These are phyloP conservation scores for Micrasema minimum DNA, from an alignment of 1,140 invertebrate species.

Conservation along the genomic window DNA sequence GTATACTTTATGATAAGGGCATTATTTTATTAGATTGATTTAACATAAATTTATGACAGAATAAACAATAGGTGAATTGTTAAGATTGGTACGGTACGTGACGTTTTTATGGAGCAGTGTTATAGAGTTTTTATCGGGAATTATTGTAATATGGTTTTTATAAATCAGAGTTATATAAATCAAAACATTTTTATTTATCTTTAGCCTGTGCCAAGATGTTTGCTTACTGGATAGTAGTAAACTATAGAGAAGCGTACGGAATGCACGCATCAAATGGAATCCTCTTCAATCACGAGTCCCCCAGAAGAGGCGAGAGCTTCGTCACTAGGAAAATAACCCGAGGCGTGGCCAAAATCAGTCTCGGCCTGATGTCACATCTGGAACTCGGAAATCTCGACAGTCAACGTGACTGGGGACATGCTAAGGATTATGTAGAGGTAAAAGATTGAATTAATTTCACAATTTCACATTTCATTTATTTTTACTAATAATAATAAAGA, in stretches of 20 bases:
- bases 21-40: too few relatives aligned
- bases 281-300: constrained; percentile 99
- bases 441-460: too few relatives aligned
- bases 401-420: constrained; percentile 98
- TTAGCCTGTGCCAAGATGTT: constrained; percentile 98
- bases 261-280: constrained; percentile 99
- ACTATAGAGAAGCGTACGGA: constrained; percentile 97
- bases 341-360: constrained; percentile 94
- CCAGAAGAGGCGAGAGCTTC: constrained; percentile 97
- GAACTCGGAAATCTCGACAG: constrained; percentile 97
- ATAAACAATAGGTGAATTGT: too few relatives aligned
- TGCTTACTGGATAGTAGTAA: constrained; percentile 98
- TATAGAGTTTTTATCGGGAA: too few relatives aligned
- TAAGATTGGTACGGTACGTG: too few relatives aligned
- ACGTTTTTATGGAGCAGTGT: too few relatives aligned
- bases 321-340: constrained; percentile 98
- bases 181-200: constrained; percentile 56
- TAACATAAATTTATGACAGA: too few relatives aligned
- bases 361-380: constrained; percentile 87
- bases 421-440: constrained; percentile 97
- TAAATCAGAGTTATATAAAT: too few relatives aligned
- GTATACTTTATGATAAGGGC: too few relatives aligned
- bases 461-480: constrained; percentile 2
- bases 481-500: too few relatives aligned
- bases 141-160: too few relatives aligned